Percentiles rank a stretch among this genome's conserved stretches.
phyloP scores from a whole-genome alignment of 1,140 invertebrate species.

The Drosophila neocordata region DNA sequence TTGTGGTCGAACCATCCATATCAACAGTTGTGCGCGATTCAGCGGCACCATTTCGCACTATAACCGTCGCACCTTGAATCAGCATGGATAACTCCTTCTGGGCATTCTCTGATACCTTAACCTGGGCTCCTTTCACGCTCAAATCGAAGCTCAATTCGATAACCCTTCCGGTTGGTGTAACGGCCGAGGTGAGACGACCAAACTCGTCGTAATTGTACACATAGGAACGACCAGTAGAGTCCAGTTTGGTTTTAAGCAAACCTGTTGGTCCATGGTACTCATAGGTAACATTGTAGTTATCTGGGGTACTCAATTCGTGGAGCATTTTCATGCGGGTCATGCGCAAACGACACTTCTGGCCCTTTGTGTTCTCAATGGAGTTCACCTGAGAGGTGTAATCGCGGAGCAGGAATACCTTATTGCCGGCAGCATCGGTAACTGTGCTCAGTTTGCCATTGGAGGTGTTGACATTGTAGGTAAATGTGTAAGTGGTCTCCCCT shows the following conservation, averaged over 20 bases:
- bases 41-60: constrained; percentile 90
- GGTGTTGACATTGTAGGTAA: constrained; percentile 98
- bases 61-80: constrained; percentile 93
- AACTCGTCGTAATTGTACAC: constrained; percentile 98
- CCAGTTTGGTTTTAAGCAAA: constrained; percentile 93
- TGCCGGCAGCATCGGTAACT: constrained; percentile 96
- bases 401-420: constrained; percentile 94
- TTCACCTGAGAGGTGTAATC: constrained; percentile 95
- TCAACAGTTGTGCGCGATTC: constrained; percentile 91
- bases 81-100: constrained; percentile 91
- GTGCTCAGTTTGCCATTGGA: constrained; percentile 97
- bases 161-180: constrained; percentile 95
- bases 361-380: constrained; percentile 96
- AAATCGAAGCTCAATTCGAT: constrained; percentile 93
- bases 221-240: constrained; percentile 95
- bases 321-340: constrained; percentile 95
- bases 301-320: constrained; percentile 93
- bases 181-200: constrained; percentile 93
- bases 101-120: constrained; percentile 92
- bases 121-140: constrained; percentile 93
- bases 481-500: constrained; percentile 94
- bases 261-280: constrained; percentile 96
- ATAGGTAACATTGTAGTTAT: constrained; percentile 96
- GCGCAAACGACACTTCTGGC: constrained; percentile 93
- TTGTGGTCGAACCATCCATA: constrained; percentile 91